Conservation (phyloP, 37 sponge, comb jelly and placozoan species). For the Crambe crambe region DNA sequence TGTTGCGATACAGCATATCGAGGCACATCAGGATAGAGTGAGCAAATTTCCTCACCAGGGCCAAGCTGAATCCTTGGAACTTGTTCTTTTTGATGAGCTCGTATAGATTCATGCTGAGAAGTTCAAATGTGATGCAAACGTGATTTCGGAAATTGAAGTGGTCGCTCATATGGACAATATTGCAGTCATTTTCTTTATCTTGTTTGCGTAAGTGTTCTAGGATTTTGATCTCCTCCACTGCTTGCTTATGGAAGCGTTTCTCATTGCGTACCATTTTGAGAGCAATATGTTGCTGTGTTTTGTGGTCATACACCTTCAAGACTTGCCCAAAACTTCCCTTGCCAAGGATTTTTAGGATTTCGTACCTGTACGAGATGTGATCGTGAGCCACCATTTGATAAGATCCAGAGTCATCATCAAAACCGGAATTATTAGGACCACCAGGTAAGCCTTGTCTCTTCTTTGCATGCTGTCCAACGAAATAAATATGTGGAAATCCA, state of each 20-base stretch:
- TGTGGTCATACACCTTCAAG: conserved; percentile 96
- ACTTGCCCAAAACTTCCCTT: conserved; percentile 99
- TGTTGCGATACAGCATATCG: conserved; percentile 88
- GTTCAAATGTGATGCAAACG: conserved; percentile 97
- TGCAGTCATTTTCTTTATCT: conserved; percentile 88
- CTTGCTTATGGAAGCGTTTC: conserved; percentile 96
- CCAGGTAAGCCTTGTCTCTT: conserved; percentile 89
- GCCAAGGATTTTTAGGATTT: conserved; percentile 91
- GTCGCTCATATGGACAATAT: conserved; percentile 94
- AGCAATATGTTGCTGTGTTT: conserved; percentile 89
- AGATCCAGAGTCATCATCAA: conserved; percentile 91
- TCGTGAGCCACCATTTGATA: conserved; percentile 90
- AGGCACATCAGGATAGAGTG: conserved; percentile 96
- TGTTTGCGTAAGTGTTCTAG: conserved; percentile 91
- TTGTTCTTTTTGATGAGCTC: conserved; percentile 99
- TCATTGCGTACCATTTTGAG: conserved; percentile 96
- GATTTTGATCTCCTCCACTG: conserved; percentile 90
- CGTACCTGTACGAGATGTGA: conserved; percentile 95
- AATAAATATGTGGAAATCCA: conserved; percentile 84
- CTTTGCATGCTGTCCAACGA: conserved; percentile 93
- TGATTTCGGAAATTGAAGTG: conserved; percentile 95
- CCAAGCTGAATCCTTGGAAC: conserved; percentile 97
- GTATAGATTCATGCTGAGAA: conserved; percentile 97
- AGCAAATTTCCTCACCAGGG: conserved; percentile 97
- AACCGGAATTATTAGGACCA: conserved; percentile 85